Base-by-base conservation (phyloP, 2,797 vertebrate species). In the Euthynnus affinis region DNA sequence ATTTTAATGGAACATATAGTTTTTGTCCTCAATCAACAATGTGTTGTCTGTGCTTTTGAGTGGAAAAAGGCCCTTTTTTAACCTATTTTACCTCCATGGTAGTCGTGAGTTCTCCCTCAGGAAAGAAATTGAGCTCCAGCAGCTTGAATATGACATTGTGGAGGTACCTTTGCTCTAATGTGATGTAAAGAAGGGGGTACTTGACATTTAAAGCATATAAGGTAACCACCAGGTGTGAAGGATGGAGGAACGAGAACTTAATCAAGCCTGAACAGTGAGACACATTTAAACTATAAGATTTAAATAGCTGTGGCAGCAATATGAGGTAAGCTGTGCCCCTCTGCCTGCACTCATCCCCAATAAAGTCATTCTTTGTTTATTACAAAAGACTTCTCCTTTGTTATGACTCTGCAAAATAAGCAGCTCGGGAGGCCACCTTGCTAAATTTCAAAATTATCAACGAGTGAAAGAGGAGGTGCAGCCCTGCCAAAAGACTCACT, bases 401-500 rank as follows among this genome's bases (percentile, higher is more conserved):
- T 84, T 49, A 48, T 77, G 82, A 90, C 60, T 80, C 59, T 71
- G 88, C 87, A 86, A 56, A 79, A 84, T 23, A 40, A 70, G 69
- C 49, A 65, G 44, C 63, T 64, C 37, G 18, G 63, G 60, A 84
- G 37, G 77, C 80, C 72, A 80, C 76, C 69, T 58, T 64, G 80
- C 76, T 82, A 74, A 83, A 77, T 86, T 83, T n/a, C 74, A 64
- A 86, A 89, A 83, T 85, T 12, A 79, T 20, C 71, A 23, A 3
- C 46, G 49, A 76, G 71, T 76, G 68, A 65, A 53, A 60, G 80
- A 65, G 51, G 62, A 27, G 52, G 71, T 49, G 76, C 15, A 48
- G 78, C 25, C 3, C 52, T 68, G 90, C 90, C 89, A 91, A 89
- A 85, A 79, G 90, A 86, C 85, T 81, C 78, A 58, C 82, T 86